Evolutionary conservation across 2,797 vertebrate genomes (phyloP).

Genomic region (Apogon hyalosoma): DNA sequence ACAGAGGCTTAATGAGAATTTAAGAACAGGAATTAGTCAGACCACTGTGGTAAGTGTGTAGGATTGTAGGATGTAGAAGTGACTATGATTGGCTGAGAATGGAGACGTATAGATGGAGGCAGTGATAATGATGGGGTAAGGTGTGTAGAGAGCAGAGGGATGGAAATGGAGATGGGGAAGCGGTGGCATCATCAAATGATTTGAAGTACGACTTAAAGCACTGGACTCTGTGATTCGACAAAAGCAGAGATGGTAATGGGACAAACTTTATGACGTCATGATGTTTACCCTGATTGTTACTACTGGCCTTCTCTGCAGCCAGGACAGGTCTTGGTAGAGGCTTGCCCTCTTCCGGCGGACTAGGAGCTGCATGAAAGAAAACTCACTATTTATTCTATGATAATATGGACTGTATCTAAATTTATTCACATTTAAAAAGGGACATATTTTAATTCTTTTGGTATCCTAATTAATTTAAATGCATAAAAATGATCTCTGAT

Average conservation of each 20-base stretch:
- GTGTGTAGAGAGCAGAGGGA: constrained; percentile 60
- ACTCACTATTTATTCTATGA: constrained; percentile 72
- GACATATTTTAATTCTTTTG: constrained; percentile 35
- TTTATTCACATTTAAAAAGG: constrained; percentile 57
- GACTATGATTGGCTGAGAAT: constrained; percentile 64
- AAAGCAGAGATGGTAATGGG: constrained; percentile 77
- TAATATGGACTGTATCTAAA: constrained; percentile 37
- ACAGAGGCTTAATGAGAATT: constrained; percentile 46
- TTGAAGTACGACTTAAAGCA: constrained; percentile 71
- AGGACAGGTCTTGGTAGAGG: constrained; percentile 81
- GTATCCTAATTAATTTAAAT: constrained; percentile 9
- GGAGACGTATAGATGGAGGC: constrained; percentile 66
- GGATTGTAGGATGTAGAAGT: constrained; percentile 35
- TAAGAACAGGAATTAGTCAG: constrained; percentile 48
- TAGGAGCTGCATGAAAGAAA: constrained; percentile 84
- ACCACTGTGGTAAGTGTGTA: constrained; percentile 51
- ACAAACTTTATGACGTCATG: constrained; percentile 61
- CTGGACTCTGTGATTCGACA: constrained; percentile 70
- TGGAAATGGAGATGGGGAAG: constrained; percentile 77
- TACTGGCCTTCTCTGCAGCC: constrained; percentile 79
- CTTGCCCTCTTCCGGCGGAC: constrained; percentile 79
- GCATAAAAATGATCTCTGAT: not conserved
- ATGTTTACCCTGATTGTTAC: constrained; percentile 83
- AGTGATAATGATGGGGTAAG: constrained; percentile 60
- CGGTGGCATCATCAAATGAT: constrained; percentile 69